Base-by-base conservation (phyloP, 2,888 invertebrate species). In the Frankliniella intonsa region DNA sequence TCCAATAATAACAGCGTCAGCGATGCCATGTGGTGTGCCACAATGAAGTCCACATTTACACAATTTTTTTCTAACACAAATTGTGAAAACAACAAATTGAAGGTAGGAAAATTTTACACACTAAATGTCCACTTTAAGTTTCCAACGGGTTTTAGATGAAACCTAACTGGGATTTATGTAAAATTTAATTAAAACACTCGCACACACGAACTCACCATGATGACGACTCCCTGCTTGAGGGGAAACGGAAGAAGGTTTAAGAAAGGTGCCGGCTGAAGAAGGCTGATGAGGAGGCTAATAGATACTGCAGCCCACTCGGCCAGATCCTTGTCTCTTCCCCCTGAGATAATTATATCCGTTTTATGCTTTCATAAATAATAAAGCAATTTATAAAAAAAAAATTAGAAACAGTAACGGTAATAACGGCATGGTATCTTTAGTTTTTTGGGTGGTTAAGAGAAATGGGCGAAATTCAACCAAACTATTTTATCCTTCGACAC, bases 161-260 rank as follows among this genome's bases (percentile, higher is more conserved):
- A 22, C 3, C 22, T 8, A 22, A 69, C 11, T 9, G 22, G 19
- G 10, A 5, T 22, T 22, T 22, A 19, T 25, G 25, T 25, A 12
- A 25, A 76, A 76, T 2, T 11, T 55, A 14, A 19, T 8, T 10
- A 2, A 76, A 25, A 25, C 11, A 76, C 69, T 22, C 69, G 22
- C 69, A 25, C 9, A 2, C 69, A 12, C 10, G 69, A 25, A 76
- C 69, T 76, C 69, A 76, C 69, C 69, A 76, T 76, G 69, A 76
- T 76, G 69, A 76, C 69, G 69, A 76, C 69, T 76, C 69, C 69
- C 69, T 76, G 69, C 25, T 9, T 3, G 69, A 76, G 69, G 69
- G 69, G 69, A 76, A 76, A 76, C 69, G 69, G 69, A 76, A 76
- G 69, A 76, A 25, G 25, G 7, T 62, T 7, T 3, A 7, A n/a